Evolutionary conservation across 2,888 invertebrate genomes (phyloP).

Genomic region (Drosophila helvetica): DNA sequence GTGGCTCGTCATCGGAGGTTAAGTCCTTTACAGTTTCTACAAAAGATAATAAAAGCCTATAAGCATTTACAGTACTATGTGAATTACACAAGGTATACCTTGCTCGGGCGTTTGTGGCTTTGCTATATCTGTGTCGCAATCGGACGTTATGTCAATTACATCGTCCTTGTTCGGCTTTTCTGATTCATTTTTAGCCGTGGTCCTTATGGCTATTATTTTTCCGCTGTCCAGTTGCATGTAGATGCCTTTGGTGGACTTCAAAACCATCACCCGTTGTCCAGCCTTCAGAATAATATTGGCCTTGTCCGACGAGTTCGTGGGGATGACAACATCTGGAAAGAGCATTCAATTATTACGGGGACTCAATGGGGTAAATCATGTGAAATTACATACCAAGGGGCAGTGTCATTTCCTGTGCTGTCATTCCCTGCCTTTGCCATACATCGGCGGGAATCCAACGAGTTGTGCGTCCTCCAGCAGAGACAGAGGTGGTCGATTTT

Average conservation of each 20-base stretch:
- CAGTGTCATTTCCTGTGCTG: slow-evolving; percentile 96
- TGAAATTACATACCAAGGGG: slow-evolving; percentile 87
- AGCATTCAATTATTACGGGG: background rate
- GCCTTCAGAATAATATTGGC: slow-evolving; percentile 95
- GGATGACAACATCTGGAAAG: slow-evolving; percentile 93
- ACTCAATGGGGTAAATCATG: background rate
- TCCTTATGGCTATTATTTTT: slow-evolving; percentile 94
- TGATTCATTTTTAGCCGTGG: slow-evolving; percentile 79
- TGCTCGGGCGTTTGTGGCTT: slow-evolving; percentile 61
- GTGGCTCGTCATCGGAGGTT: slow-evolving; percentile 37
- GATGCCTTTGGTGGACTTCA: slow-evolving; percentile 97
- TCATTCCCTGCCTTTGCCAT: slow-evolving; percentile 97
- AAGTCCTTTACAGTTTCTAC: slow-evolving; percentile 34
- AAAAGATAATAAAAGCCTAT: background rate
- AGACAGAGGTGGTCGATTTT: slow-evolving; percentile 83
- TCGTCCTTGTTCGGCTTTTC: slow-evolving; percentile 73
- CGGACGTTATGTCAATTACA: slow-evolving; percentile 81
- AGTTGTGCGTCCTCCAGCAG: slow-evolving; percentile 84
- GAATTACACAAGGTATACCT: slow-evolving; percentile 42
- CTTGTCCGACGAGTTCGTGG: slow-evolving; percentile 94
- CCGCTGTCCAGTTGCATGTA: slow-evolving; percentile 97
- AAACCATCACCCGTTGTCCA: slow-evolving; percentile 96
- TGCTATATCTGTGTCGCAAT: slow-evolving; percentile 66
- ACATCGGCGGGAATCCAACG: slow-evolving; percentile 95
- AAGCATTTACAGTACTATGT: background rate